Conservation (phyloP, 2,888 invertebrate genomes). For the Nomada hirtipes region DNA sequence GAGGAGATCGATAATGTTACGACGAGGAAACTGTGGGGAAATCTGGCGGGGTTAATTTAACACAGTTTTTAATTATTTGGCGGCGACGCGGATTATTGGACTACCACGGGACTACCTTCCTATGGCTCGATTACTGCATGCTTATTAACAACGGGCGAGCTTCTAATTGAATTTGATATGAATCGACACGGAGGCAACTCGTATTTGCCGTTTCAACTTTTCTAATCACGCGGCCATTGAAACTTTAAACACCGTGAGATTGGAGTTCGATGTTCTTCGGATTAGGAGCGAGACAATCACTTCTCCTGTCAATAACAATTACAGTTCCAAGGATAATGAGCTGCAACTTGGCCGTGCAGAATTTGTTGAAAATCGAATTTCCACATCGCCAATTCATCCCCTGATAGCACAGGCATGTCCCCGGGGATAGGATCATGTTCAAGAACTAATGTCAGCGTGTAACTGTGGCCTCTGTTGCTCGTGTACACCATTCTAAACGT, state of each 20-base stretch:
- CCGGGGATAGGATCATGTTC: slow-evolving; percentile 38
- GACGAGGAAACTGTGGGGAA: slow-evolving; percentile 18
- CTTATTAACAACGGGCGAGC: not conserved
- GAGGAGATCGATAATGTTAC: not conserved
- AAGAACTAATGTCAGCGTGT: slow-evolving; percentile 24
- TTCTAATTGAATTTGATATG: slow-evolving; percentile 15
- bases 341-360: too few relatives aligned
- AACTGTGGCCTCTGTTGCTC: slow-evolving; percentile 1
- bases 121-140: not conserved
- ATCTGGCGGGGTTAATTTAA: slow-evolving; percentile 30
- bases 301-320: not conserved
- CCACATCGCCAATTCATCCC: not conserved
- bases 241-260: not conserved
- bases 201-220: not conserved
- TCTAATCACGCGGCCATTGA: not conserved
- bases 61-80: slow-evolving; percentile 42
- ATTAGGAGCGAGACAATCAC: too few relatives aligned
- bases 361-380: too few relatives aligned
- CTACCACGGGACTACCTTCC: not conserved
- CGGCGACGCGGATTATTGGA: slow-evolving; percentile 1
- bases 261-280: not conserved
- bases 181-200: not conserved
- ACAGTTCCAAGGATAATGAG: too few relatives aligned
- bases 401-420: not conserved
- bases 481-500: not conserved